A percentile compares a stretch with the other conserved stretches of the same genome.
These are phyloP conservation scores for Alligator sinensis DNA, from an alignment of 2,113 vertebrate species.

Conservation along the genomic window DNA sequence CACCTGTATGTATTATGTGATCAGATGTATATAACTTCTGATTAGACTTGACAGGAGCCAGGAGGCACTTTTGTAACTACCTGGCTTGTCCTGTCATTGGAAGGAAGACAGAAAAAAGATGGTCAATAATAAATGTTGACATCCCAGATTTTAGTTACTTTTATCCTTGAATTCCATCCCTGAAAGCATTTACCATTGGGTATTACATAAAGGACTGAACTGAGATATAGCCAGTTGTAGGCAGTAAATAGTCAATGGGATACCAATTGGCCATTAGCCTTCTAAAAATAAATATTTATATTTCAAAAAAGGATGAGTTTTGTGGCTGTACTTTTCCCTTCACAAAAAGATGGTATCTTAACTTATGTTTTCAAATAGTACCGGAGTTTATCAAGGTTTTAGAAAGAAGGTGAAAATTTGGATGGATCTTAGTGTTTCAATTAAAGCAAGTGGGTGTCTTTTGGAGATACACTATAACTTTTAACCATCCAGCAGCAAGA, in stretches of 20 bases:
- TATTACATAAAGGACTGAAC: not conserved
- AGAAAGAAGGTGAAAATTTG: not conserved
- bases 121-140: not conserved
- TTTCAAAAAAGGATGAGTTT: not conserved
- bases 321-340: too few relatives aligned
- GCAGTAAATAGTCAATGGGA: accelerated
- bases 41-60: conserved; percentile 47
- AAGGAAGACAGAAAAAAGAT: conserved; percentile 1
- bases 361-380: too few relatives aligned
- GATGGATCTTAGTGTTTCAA: not conserved
- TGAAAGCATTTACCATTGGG: not conserved
- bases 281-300: not conserved
- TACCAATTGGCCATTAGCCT: not conserved
- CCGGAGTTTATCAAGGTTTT: not conserved
- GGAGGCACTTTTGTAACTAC: conserved; percentile 33
- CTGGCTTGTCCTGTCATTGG: conserved; percentile 27
- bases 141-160: not conserved
- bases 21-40: conserved; percentile 31
- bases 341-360: too few relatives aligned
- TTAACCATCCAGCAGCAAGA: too few relatives aligned
- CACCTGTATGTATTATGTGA: not conserved
- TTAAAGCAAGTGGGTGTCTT: not conserved
- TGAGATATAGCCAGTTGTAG: not conserved
- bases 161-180: not conserved
- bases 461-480: not conserved